These are phyloP conservation scores for Hydrochoerus hydrochaeris DNA, from an alignment of 2,113 vertebrate species.

Conservation along the genomic window DNA sequence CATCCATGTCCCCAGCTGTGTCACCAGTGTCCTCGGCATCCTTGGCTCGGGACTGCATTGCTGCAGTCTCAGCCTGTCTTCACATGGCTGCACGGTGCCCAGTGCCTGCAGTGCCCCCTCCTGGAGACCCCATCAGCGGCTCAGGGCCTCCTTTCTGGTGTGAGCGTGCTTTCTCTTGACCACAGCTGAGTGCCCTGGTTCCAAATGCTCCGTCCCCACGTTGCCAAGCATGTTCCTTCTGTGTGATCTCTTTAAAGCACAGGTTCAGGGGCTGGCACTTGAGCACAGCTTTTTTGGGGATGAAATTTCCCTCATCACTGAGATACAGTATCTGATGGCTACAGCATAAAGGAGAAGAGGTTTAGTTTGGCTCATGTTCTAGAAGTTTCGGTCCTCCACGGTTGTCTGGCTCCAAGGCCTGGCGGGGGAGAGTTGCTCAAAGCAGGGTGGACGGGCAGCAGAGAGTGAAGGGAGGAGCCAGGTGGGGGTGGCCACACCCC, in stretches of 20 bases:
- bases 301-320: background rate
- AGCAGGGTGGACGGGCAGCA: no score
- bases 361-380: background rate
- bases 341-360: background rate
- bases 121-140: background rate
- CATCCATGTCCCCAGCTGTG: no score
- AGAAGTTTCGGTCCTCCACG: background rate
- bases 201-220: no score
- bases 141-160: background rate
- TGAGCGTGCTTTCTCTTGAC: background rate
- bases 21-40: background rate
- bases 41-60: accelerated
- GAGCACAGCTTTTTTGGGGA: background rate
- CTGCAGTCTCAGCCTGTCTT: background rate
- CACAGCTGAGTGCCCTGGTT: background rate
- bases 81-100: accelerated
- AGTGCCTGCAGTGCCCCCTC: background rate
- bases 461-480: background rate
- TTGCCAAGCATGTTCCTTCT: background rate
- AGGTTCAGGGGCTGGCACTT: no score
- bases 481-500: background rate
- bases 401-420: background rate
- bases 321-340: background rate
- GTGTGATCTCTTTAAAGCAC: background rate
- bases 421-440: background rate